phyloP scores from a whole-genome alignment of 1,140 invertebrate genomes.

The Macrosteles quadrilineatus region DNA sequence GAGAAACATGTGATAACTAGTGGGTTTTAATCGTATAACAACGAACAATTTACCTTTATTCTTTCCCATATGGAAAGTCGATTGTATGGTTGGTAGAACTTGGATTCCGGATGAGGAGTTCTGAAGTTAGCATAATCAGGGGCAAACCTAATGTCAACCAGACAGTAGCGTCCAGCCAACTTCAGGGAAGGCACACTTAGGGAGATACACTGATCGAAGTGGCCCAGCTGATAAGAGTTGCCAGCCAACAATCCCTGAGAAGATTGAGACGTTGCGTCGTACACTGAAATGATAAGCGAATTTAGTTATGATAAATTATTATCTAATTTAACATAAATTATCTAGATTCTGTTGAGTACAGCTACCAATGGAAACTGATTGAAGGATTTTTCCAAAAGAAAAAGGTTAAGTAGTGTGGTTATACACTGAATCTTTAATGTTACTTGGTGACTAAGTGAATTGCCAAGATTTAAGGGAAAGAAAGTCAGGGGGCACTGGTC shows the following conservation, averaged over 20 bases:
- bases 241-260: constrained; percentile 52
- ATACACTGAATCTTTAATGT: too few relatives aligned
- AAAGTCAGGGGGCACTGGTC: too few relatives aligned
- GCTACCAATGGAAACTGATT: too few relatives aligned
- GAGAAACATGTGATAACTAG: too few relatives aligned
- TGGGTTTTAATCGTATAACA: too few relatives aligned
- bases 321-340: too few relatives aligned
- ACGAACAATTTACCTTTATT: constrained; percentile 18
- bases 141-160: constrained; percentile 54
- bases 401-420: too few relatives aligned
- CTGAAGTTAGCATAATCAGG: constrained; percentile 2
- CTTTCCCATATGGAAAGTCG: not conserved
- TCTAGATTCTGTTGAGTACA: too few relatives aligned
- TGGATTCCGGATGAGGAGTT: not conserved
- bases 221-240: constrained; percentile 53
- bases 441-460: too few relatives aligned
- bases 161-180: constrained; percentile 59
- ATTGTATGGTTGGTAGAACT: not conserved
- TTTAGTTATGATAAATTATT: not conserved
- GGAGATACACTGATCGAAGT: constrained; percentile 54
- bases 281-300: constrained; percentile 52
- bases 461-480: too few relatives aligned
- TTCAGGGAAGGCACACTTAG: not conserved
- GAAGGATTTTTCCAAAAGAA: too few relatives aligned
- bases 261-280: constrained; percentile 53